A percentile compares a stretch with the other conserved stretches of the same genome.
phyloP scores from a whole-genome alignment of 2,113 vertebrate genomes.

The Callospermophilus lateralis region DNA sequence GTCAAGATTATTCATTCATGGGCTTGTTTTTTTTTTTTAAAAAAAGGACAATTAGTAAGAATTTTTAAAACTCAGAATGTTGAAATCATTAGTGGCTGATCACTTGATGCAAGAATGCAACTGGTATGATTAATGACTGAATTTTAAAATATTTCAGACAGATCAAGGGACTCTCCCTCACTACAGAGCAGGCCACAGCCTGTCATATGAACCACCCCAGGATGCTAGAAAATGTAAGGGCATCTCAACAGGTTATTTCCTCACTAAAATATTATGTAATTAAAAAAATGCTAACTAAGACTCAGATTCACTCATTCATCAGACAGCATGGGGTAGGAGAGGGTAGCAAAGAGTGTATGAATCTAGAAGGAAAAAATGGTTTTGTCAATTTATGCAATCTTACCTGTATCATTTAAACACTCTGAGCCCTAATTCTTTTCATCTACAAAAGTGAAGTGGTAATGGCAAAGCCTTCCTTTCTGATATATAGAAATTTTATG shows the following conservation, averaged over 20 bases:
- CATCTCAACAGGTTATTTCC: slow-evolving; percentile 71
- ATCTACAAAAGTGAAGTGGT: background rate
- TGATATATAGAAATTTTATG: background rate
- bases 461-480: background rate
- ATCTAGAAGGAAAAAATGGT: background rate
- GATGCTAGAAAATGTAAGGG: slow-evolving; percentile 34
- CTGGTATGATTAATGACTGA: slow-evolving; percentile 83
- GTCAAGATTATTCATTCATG: slow-evolving; percentile 65
- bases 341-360: background rate
- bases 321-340: slow-evolving; percentile 29
- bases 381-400: background rate
- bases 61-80: slow-evolving; percentile 72
- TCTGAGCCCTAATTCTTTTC: background rate
- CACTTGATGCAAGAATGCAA: slow-evolving; percentile 79
- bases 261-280: slow-evolving; percentile 64
- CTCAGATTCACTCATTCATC: slow-evolving; percentile 33
- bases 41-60: slow-evolving; percentile 68
- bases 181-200: background rate
- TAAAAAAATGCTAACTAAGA: slow-evolving; percentile 8
- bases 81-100: slow-evolving; percentile 81
- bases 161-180: slow-evolving; percentile 73
- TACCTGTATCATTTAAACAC: background rate
- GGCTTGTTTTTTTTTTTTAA: slow-evolving; percentile 13
- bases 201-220: slow-evolving; percentile 67
- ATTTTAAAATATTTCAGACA: slow-evolving; percentile 84